Conservation (phyloP, 2,888 invertebrate species). For the Drosophila lutescens region DNA sequence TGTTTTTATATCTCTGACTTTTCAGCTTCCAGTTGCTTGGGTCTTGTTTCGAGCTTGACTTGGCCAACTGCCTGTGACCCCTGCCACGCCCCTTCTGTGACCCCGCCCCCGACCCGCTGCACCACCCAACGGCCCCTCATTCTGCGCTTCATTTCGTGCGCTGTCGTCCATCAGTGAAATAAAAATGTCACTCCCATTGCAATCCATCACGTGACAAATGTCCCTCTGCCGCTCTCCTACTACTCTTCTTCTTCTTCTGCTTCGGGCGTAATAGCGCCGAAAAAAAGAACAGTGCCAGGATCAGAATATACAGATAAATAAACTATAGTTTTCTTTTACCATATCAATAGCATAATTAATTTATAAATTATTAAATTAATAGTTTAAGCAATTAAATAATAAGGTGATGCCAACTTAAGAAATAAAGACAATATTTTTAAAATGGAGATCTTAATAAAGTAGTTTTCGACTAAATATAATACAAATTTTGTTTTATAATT, state of each 20-base stretch:
- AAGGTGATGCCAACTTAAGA: too few relatives aligned
- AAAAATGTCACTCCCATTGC: constrained; percentile 84
- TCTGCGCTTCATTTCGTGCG: constrained; percentile 68
- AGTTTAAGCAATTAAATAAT: too few relatives aligned
- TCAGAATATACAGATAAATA: neutral
- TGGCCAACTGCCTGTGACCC: constrained; percentile 20
- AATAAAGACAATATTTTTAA: neutral
- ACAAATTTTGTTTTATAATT: too few relatives aligned
- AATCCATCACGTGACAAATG: constrained; percentile 84
- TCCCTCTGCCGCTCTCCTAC: constrained; percentile 46
- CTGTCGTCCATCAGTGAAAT: constrained; percentile 83
- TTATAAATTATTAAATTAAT: too few relatives aligned
- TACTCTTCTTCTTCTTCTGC: neutral
- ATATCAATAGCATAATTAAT: too few relatives aligned
- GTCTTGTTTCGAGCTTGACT: constrained; percentile 39
- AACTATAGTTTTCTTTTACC: too few relatives aligned
- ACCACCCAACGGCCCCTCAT: constrained; percentile 2
- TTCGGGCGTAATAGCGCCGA: constrained; percentile 73
- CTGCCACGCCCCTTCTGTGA: neutral
- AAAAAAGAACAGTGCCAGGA: constrained; percentile 53
- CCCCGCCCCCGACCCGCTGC: neutral
- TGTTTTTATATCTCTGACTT: constrained; percentile 5
- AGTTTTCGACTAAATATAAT: too few relatives aligned
- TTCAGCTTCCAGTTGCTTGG: constrained; percentile 31
- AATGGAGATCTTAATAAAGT: neutral